These are phyloP conservation scores for Leuciscus waleckii DNA, from an alignment of 2,797 vertebrate species.

Conservation along the genomic window DNA sequence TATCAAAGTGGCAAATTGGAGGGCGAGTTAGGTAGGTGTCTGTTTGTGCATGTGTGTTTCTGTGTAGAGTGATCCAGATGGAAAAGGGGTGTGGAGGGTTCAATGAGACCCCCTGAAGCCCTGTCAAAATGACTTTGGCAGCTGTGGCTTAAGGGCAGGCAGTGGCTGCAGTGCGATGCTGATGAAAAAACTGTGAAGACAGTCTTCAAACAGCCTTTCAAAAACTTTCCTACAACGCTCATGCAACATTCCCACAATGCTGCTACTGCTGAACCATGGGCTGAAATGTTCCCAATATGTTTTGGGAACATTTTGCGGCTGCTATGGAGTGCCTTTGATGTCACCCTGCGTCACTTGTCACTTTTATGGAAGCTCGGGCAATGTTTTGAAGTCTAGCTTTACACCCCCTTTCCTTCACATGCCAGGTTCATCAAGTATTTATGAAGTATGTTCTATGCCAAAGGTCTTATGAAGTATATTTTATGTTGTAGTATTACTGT, in stretches of 20 bases:
- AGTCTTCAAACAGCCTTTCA: background rate
- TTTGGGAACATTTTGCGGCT: constrained; percentile 23
- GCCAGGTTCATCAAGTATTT: constrained; percentile 48
- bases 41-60: constrained; percentile 49
- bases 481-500: constrained; percentile 14
- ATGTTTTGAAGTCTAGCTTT: constrained; percentile 48
- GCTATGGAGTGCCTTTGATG: constrained; percentile 56
- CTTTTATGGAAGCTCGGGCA: constrained; percentile 47
- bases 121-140: constrained; percentile 66
- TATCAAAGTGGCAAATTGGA: constrained; percentile 19
- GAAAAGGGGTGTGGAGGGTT: constrained; percentile 57
- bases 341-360: constrained; percentile 35
- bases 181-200: constrained; percentile 21
- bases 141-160: constrained; percentile 57
- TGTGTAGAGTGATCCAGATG: constrained; percentile 60
- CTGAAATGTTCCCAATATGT: constrained; percentile 24
- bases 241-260: constrained; percentile 35
- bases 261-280: constrained; percentile 11
- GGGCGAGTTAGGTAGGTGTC: constrained; percentile 51
- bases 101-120: constrained; percentile 55
- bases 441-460: constrained; percentile 49
- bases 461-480: constrained; percentile 59
- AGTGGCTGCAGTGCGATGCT: constrained; percentile 9
- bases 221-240: constrained; percentile 36
- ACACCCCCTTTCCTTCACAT: constrained; percentile 33